These are phyloP conservation scores for Microcebus griseorufus DNA, from an alignment of 2,113 vertebrate species.

Conservation along the genomic window DNA sequence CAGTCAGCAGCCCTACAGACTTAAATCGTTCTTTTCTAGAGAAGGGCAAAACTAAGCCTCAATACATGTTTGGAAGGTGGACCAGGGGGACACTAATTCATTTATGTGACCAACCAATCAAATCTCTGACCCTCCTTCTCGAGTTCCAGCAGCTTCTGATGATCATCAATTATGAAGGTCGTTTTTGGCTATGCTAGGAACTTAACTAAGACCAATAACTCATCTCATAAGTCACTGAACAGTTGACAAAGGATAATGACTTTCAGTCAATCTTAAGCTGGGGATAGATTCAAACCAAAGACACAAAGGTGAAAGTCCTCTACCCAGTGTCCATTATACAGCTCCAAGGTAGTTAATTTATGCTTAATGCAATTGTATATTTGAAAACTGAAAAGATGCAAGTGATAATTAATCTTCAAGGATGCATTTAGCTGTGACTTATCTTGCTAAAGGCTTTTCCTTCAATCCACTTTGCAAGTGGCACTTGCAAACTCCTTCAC, in stretches of 20 bases:
- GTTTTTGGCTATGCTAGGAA: not conserved
- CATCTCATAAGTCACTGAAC: constrained; percentile 54
- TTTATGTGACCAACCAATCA: constrained; percentile 31
- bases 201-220: constrained; percentile 58
- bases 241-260: constrained; percentile 69
- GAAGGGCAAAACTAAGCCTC: not conserved
- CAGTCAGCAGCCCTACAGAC: not conserved
- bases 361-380: constrained; percentile 42
- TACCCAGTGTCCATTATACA: constrained; percentile 11
- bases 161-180: constrained; percentile 22
- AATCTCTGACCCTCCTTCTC: not conserved
- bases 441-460: constrained; percentile 49
- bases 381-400: constrained; percentile 42
- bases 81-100: not conserved
- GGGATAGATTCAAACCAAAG: constrained; percentile 51
- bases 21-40: not conserved
- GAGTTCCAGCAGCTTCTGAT: not conserved
- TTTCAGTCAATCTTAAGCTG: constrained; percentile 53
- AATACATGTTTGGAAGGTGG: not conserved
- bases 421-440: constrained; percentile 34
- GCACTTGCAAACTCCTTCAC: not conserved
- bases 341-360: constrained; percentile 45
- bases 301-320: constrained; percentile 37
- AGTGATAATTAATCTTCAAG: constrained; percentile 64
- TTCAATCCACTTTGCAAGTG: not conserved